Evolutionary conservation across 2,113 vertebrate species (phyloP).

Genomic region (Ammodytes marinus): DNA sequence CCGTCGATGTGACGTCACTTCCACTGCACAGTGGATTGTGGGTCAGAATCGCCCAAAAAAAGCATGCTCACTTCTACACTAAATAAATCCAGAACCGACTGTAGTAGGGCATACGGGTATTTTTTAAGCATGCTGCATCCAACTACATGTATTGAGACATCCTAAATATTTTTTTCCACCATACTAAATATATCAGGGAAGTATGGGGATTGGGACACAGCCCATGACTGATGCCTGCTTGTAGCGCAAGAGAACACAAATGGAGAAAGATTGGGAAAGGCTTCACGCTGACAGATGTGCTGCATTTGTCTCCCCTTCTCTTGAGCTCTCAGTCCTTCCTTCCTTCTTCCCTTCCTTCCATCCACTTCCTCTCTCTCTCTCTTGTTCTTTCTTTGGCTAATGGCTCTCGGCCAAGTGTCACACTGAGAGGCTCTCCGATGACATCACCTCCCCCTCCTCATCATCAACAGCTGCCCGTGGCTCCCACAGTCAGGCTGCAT

Average conservation of each 20-base stretch:
- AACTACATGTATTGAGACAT: too few relatives aligned
- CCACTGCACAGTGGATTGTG: too few relatives aligned
- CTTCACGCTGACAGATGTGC: background rate
- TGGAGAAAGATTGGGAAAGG: background rate
- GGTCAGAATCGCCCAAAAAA: too few relatives aligned
- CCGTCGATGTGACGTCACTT: too few relatives aligned
- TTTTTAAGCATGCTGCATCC: too few relatives aligned
- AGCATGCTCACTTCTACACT: too few relatives aligned
- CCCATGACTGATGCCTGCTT: too few relatives aligned
- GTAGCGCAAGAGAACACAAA: background rate
- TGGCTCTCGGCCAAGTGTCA: slow-evolving; percentile 76
- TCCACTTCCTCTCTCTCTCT: slow-evolving; percentile 50
- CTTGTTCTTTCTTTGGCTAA: slow-evolving; percentile 46
- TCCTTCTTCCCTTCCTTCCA: slow-evolving; percentile 33
- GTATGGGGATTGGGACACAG: too few relatives aligned
- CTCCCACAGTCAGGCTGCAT: slow-evolving; percentile 40
- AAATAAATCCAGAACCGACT: too few relatives aligned
- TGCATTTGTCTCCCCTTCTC: background rate
- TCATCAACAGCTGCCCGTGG: slow-evolving; percentile 61
- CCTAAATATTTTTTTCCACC: too few relatives aligned
- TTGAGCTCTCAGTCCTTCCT: slow-evolving; percentile 22
- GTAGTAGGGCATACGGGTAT: too few relatives aligned
- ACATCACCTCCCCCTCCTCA: slow-evolving; percentile 79
- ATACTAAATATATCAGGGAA: too few relatives aligned
- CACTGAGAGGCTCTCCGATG: slow-evolving; percentile 72